Conservation (phyloP, 2,888 invertebrate genomes). For the Digitonthophagus gazella region DNA sequence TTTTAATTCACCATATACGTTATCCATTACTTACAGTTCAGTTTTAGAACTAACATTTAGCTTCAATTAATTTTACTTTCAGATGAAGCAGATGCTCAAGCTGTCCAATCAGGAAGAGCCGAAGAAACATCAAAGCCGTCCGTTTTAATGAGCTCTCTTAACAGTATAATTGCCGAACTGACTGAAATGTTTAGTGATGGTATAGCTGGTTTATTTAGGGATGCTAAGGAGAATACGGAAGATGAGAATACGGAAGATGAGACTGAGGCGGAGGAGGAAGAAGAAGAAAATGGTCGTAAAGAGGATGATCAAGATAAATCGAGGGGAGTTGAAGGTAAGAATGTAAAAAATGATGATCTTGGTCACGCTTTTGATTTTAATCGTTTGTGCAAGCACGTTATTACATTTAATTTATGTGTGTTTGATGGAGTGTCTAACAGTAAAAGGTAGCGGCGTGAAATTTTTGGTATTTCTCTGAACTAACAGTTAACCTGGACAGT, state of each 20-base stretch:
- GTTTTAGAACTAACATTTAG: slow-evolving; percentile 7
- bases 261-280: slow-evolving; percentile 35
- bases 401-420: neutral
- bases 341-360: too few species aligned
- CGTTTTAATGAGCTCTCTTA: slow-evolving; percentile 41
- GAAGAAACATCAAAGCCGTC: slow-evolving; percentile 39
- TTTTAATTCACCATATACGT: too few species aligned
- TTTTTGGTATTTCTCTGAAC: neutral
- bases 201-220: slow-evolving; percentile 42
- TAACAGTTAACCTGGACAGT: neutral
- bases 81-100: slow-evolving; percentile 45
- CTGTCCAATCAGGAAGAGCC: slow-evolving; percentile 36
- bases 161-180: slow-evolving; percentile 43
- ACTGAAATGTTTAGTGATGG: slow-evolving; percentile 44
- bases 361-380: neutral
- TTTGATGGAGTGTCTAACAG: neutral
- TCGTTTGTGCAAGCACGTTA: neutral
- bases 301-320: slow-evolving; percentile 22
- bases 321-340: slow-evolving; percentile 21
- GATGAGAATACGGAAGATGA: slow-evolving; percentile 36
- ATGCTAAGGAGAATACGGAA: slow-evolving; percentile 37
- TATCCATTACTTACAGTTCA: neutral
- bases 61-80: slow-evolving; percentile 33
- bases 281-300: slow-evolving; percentile 26
- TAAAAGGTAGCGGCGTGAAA: neutral